Base-by-base conservation (phyloP, 2,888 invertebrate species). In the Acanthococcus lagerstroemiae region DNA sequence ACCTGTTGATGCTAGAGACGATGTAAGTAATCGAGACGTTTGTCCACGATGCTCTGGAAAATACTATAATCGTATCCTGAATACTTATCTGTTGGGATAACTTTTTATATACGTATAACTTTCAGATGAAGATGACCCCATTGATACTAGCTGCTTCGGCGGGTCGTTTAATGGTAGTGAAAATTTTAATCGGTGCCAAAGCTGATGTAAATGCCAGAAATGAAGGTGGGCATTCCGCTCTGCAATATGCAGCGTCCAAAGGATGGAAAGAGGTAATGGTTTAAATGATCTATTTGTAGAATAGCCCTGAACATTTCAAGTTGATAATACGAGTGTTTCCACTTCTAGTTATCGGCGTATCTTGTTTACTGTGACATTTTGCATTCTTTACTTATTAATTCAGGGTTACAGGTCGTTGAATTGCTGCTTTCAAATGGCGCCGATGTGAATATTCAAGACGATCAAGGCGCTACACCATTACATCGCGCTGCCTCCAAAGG, bases 161-260 rank as follows among this genome's bases (percentile, higher is more conserved):
- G 22, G 91, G 90, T 15, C 81, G 84, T 71, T 77, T 78, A 37
- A 82, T 84, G 71, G 83, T 87, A 56, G 87, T 88, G 0, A 79
- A 80, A 60, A 74, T 83, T 1, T 76, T 92, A 19, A 74, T 90
- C 67, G 77, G 80, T 17, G 82, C 83, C 73, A 85, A 85, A 46
- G 88, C 87, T 15, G 79, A 87, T 75, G 81, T 90, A 0, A 85
- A 90, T 77, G 83, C 84, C 56, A 82, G 83, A 72, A 87, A 86
- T 63, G 77, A 75, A 68, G 83, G 85, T 67, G 89, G 89, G 0
- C 90, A 92, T 76, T 85, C 89, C 44, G 80, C 90, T 7, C 76
- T 93, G 58, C 90, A 90, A 73, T 91, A 92, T 79, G 88, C 90
- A 48, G 86, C 88, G 68, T 92, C 91, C 0, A 92, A 91, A 77